Percentiles rank a stretch among this genome's conserved stretches.
phyloP scores from a whole-genome alignment of 2,113 vertebrate species.

The Zosterops japonicus region DNA sequence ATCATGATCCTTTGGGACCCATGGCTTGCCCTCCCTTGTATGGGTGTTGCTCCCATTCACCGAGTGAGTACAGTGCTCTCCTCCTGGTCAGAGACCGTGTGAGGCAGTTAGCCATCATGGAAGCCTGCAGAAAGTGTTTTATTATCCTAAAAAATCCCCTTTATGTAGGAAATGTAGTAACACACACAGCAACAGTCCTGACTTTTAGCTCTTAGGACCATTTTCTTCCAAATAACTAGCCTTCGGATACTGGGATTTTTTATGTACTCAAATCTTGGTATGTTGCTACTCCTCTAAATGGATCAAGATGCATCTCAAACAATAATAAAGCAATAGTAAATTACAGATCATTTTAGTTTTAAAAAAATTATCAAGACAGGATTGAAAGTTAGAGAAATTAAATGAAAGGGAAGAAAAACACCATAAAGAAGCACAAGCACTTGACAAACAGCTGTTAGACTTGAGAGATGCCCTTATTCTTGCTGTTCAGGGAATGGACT shows the following conservation, averaged over 20 bases:
- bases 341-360: neutral
- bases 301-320: neutral
- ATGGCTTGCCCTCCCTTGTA: neutral
- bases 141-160: neutral
- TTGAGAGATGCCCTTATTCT: neutral
- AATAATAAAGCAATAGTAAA: neutral
- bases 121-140: neutral
- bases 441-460: neutral
- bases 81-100: neutral
- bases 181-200: neutral
- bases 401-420: neutral
- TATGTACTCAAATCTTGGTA: neutral
- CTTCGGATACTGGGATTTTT: neutral
- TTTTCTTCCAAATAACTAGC: neutral
- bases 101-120: neutral
- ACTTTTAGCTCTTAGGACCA: neutral
- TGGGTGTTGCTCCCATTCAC: neutral
- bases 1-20: neutral
- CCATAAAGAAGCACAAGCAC: neutral
- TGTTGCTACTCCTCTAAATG: neutral
- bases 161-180: neutral
- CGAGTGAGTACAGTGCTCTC: neutral
- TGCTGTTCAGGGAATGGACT: neutral
- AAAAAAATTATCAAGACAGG: neutral
- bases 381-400: neutral